These are phyloP conservation scores for Urocolius indicus DNA, from an alignment of 2,113 vertebrate genomes.

Conservation along the genomic window DNA sequence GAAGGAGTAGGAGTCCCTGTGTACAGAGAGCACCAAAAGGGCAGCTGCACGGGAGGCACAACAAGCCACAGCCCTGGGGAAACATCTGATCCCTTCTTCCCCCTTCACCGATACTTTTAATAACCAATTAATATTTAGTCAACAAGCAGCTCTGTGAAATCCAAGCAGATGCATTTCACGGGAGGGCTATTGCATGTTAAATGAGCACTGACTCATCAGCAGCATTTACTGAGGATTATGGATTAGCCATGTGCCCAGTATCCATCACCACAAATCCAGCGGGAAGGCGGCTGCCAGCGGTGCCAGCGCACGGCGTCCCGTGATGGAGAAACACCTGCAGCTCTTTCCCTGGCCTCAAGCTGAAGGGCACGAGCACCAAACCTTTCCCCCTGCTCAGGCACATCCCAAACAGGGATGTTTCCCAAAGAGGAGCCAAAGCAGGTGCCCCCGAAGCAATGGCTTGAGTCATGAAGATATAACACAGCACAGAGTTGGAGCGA, in stretches of 20 bases:
- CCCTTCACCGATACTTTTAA: constrained; percentile 15
- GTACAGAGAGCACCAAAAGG: neutral
- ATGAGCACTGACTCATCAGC: constrained; percentile 71
- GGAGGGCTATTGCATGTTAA: constrained; percentile 52
- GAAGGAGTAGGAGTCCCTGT: neutral
- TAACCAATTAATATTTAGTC: constrained; percentile 64
- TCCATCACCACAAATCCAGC: constrained; percentile 22
- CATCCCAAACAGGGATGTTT: neutral
- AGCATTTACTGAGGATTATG: constrained; percentile 65
- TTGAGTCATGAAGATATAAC: rapidly evolving
- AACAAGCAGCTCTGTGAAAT: constrained; percentile 54
- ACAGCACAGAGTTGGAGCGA: rapidly evolving
- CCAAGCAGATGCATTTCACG: constrained; percentile 47
- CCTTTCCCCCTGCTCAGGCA: neutral
- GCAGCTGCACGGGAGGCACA: rapidly evolving
- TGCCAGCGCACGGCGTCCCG: rapidly evolving
- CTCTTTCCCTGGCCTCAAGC: neutral
- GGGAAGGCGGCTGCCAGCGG: neutral
- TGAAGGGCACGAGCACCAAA: rapidly evolving
- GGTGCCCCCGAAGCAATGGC: rapidly evolving
- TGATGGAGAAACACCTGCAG: neutral
- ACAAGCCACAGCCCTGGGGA: neutral
- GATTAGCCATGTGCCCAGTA: constrained; percentile 44
- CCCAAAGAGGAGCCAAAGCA: rapidly evolving
- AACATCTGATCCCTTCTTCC: neutral